These are phyloP conservation scores for Aphidius gifuensis DNA, from an alignment of 1,140 invertebrate genomes.

Conservation along the genomic window DNA sequence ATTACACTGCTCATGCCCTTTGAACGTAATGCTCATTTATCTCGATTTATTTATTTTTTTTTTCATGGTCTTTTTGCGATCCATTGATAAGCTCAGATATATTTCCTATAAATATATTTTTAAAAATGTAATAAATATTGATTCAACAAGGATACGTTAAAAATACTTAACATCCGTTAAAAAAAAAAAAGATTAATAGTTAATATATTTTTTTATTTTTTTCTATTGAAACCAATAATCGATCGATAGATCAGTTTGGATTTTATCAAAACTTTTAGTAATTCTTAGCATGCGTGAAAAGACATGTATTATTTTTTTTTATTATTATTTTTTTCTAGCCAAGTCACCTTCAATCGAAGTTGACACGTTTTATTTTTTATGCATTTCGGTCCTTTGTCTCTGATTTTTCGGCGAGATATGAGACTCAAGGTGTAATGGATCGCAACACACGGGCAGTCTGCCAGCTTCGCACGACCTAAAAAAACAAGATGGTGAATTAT, in stretches of 20 bases:
- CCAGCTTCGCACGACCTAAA: constrained; percentile 13
- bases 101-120: too few relatives aligned
- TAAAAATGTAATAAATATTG: not conserved
- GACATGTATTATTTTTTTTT: constrained; percentile 21
- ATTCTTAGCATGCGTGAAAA: constrained; percentile 24
- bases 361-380: constrained; percentile 31
- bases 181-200: not conserved
- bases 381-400: constrained; percentile 36
- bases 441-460: constrained; percentile 37
- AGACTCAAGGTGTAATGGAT: constrained; percentile 44
- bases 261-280: constrained; percentile 20
- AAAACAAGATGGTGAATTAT: not conserved
- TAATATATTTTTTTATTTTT: not conserved
- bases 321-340: constrained; percentile 6
- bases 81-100: too few relatives aligned
- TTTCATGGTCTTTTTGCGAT: too few relatives aligned
- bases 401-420: constrained; percentile 41
- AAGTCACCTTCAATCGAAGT: constrained; percentile 16
- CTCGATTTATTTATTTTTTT: too few relatives aligned
- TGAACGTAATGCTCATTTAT: too few relatives aligned
- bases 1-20: too few relatives aligned
- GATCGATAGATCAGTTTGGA: constrained; percentile 37
- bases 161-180: too few relatives aligned
- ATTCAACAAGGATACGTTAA: not conserved
- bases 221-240: constrained; percentile 29